phyloP scores from a whole-genome alignment of 2,888 invertebrate species.

The Nebria brevicollis region DNA sequence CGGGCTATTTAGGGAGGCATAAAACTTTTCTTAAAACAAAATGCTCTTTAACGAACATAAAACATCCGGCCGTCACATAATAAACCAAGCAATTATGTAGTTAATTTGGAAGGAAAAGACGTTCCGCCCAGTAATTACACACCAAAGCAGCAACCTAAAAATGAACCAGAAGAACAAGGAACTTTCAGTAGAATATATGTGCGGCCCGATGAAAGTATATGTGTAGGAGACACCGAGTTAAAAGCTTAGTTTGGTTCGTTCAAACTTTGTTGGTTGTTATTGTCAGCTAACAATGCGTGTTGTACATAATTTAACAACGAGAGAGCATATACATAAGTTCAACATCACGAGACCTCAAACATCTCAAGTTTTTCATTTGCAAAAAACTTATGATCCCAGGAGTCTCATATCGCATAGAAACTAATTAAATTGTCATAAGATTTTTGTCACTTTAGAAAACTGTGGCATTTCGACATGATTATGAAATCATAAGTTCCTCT shows the following conservation, averaged over 20 bases:
- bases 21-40: slow-evolving; percentile 13
- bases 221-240: slow-evolving; percentile 5
- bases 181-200: not conserved
- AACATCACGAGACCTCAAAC: not conserved
- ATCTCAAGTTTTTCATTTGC: not conserved
- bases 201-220: not conserved
- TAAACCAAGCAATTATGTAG: slow-evolving; percentile 17
- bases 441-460: too few relatives aligned
- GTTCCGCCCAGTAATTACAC: slow-evolving; percentile 20
- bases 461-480: too few relatives aligned
- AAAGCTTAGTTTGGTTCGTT: slow-evolving; percentile 21
- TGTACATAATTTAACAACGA: slow-evolving; percentile 18
- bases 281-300: slow-evolving; percentile 22
- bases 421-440: too few relatives aligned
- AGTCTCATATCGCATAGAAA: not conserved
- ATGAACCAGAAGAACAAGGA: not conserved
- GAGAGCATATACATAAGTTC: not conserved
- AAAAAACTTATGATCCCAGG: not conserved
- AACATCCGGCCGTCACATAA: slow-evolving; percentile 5
- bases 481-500: too few relatives aligned
- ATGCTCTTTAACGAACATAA: slow-evolving; percentile 7
- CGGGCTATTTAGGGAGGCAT: not conserved
- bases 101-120: slow-evolving; percentile 10
- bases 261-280: slow-evolving; percentile 25
- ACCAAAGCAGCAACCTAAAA: not conserved